Percentiles rank a stretch among this genome's conserved stretches.
Conservation (phyloP, 2,888 invertebrate genomes). For the Rhamnusium bicolor region DNA sequence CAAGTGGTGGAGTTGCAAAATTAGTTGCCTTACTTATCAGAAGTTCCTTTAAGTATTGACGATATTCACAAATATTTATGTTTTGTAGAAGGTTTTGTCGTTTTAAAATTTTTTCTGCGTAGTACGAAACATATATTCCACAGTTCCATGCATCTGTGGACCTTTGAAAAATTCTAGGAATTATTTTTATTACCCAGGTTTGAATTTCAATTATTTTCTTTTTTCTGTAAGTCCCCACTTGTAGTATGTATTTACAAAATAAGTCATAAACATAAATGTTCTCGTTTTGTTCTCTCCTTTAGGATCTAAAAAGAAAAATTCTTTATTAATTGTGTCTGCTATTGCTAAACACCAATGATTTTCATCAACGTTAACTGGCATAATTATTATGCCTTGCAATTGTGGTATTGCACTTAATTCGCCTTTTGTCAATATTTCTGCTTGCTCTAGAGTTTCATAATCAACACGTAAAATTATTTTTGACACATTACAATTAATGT, state of each 20-base stretch:
- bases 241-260: conserved; percentile 4
- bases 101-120: neutral
- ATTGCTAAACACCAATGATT: conserved; percentile 18
- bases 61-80: neutral
- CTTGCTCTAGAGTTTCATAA: neutral
- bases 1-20: neutral
- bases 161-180: neutral
- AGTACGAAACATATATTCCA: neutral
- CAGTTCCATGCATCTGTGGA: neutral
- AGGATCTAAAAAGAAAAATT: neutral
- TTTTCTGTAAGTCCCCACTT: neutral
- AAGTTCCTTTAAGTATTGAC: neutral
- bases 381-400: neutral
- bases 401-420: conserved; percentile 7
- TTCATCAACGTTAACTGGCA: neutral
- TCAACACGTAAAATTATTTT: conserved; percentile 2
- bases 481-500: neutral
- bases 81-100: neutral
- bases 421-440: neutral
- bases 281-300: neutral
- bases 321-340: neutral
- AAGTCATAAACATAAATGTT: neutral
- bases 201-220: neutral
- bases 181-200: neutral
- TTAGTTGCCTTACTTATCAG: neutral